A percentile compares a stretch with the other conserved stretches of the same genome.
phyloP scores from a whole-genome alignment of 2,797 vertebrate genomes.

The Gobionotothen gibberifrons region DNA sequence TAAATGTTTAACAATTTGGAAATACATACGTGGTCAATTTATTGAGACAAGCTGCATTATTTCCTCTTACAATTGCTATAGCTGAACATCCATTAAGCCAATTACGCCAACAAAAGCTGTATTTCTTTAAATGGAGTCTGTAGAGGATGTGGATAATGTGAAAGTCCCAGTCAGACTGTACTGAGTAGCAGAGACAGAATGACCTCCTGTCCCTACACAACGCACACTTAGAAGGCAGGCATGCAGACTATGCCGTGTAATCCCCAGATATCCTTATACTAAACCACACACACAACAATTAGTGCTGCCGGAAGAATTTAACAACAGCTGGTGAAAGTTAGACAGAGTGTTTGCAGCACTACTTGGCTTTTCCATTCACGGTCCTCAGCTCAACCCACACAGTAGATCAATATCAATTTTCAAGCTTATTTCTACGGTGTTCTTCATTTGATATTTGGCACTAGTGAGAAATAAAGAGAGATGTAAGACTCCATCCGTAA shows the following conservation, averaged over 20 bases:
- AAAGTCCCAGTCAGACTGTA: conserved; percentile 42
- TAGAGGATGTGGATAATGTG: conserved; percentile 69
- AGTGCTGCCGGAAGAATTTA: conserved; percentile 84
- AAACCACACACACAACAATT: conserved; percentile 85
- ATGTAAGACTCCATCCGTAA: neutral
- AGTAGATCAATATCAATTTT: conserved; percentile 27
- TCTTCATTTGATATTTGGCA: conserved; percentile 16
- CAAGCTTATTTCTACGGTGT: conserved; percentile 16
- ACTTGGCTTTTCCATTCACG: conserved; percentile 68
- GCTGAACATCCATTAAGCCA: conserved; percentile 66
- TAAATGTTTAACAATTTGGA: conserved; percentile 73
- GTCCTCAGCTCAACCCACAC: conserved; percentile 50
- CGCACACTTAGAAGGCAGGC: conserved; percentile 77
- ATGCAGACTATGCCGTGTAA: conserved; percentile 83
- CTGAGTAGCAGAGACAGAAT: conserved; percentile 56
- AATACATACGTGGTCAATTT: conserved; percentile 79
- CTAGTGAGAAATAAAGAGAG: neutral
- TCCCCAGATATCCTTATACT: conserved; percentile 83
- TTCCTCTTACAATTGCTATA: conserved; percentile 61
- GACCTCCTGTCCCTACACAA: conserved; percentile 76
- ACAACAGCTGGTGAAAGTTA: conserved; percentile 83
- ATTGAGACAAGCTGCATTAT: conserved; percentile 67
- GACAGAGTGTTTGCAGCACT: conserved; percentile 67
- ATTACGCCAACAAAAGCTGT: conserved; percentile 78
- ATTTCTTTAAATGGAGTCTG: conserved; percentile 66